Evolutionary conservation across 2,888 invertebrate species (phyloP).

Genomic region (Tricholauxania praeusta): DNA sequence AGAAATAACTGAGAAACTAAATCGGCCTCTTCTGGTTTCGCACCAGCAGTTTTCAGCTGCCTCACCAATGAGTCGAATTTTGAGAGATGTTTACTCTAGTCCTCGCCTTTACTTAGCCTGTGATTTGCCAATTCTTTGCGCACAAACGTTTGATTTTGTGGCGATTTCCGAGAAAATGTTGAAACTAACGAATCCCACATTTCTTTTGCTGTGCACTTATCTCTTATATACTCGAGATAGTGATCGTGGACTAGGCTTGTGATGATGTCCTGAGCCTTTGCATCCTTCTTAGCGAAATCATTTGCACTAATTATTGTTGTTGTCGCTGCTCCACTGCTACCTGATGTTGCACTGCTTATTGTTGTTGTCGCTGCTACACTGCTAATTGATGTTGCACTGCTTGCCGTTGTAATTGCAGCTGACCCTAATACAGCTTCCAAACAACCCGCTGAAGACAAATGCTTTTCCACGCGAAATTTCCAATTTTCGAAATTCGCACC

Average conservation of each 20-base stretch:
- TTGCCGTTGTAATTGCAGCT: not conserved
- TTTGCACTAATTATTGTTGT: too few species aligned
- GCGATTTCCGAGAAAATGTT: conserved; percentile 8
- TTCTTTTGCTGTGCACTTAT: too few species aligned
- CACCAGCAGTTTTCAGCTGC: conserved; percentile 7
- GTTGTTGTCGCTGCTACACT: not conserved
- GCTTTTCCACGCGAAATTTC: conserved; percentile 18
- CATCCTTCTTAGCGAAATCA: conserved; percentile 6
- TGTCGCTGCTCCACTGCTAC: too few species aligned
- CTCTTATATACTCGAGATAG: conserved; percentile 22
- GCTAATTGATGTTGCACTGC: not conserved
- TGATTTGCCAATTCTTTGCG: conserved; percentile 17
- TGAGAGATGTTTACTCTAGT: not conserved
- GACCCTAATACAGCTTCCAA: conserved; percentile 22
- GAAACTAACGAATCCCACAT: too few species aligned
- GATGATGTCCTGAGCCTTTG: not conserved
- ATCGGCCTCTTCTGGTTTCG: conserved; percentile 19
- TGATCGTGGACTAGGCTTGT: conserved; percentile 5
- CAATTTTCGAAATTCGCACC: conserved; percentile 18
- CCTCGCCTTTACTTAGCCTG: not conserved
- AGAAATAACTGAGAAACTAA: conserved; percentile 19
- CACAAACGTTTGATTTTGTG: conserved; percentile 13
- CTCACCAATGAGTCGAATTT: conserved; percentile 13
- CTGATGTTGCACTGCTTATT: not conserved
- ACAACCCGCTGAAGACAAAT: conserved; percentile 14